Base-by-base conservation (phyloP, 1,140 invertebrate genomes). In the Trachymyrmex septentrionalis region DNA sequence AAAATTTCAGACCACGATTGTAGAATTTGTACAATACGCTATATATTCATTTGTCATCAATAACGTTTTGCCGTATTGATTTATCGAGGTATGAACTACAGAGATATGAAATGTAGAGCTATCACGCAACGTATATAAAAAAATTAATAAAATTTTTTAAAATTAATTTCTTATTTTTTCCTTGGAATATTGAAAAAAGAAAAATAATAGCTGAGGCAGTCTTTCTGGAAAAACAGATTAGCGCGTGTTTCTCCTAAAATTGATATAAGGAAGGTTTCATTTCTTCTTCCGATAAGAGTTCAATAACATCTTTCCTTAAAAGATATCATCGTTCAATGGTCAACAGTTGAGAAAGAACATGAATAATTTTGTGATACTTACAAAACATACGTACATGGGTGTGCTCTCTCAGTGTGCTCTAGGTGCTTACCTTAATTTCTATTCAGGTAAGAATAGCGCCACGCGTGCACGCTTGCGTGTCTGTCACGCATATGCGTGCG, bases 401-500 rank as follows among this genome's bases (percentile, higher is more conserved):
- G 10, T 44, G n/a, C 9, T 48, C 5, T 30, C 44, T 34, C 7
- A 6, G 34, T 38, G 34, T 38, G 34, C 0, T 38, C 27, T 61
- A 19, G 38, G 1, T 53, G 50, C 24, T 38, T 53, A 76, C 27
- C 66, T 76, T 84, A 91, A 91, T 93, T 92, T 85, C 71, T 90
- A 88, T 88, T 91, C 85, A 89, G 87, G 89, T 91, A 90, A 92
- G 90, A 88, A 84, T 91, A 93, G 88, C 88, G 86, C 88, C 80
- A 88, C 78, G 87, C 88, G 92, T 91, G 92, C 92, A 92, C 21
- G 85, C 73, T 87, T 91, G 93, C 93, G 93, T 94, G 92, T 93
- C 93, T 93, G 92, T 93, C 92, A 93, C 92, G 92, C 93, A 94
- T 93, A 91, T 94, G 93, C 93, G 92, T 93, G 90, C 93, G 92